phyloP scores from a whole-genome alignment of 2,113 vertebrate genomes.

The Calidris pygmaea region DNA sequence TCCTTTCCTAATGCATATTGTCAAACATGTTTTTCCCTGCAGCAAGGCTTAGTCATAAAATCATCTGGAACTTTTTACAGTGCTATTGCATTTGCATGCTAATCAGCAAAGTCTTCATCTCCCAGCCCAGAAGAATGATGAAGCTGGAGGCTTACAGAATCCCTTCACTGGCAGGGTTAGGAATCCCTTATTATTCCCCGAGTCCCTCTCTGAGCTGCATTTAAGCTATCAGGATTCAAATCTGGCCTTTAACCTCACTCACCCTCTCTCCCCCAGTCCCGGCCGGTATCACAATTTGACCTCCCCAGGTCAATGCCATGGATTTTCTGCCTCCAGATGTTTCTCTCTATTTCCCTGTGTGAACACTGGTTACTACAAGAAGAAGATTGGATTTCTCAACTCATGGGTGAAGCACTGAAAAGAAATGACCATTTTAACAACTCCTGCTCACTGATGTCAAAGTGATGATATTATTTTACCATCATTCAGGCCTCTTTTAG shows the following conservation, averaged over 20 bases:
- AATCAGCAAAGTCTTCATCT: not conserved
- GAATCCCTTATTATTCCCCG: conserved; percentile 15
- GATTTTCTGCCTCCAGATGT: conserved; percentile 65
- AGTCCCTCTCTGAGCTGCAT: not conserved
- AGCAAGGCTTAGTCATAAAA: conserved; percentile 34
- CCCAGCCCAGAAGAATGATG: not conserved
- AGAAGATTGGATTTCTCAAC: conserved; percentile 59
- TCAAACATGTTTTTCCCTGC: conserved; percentile 13
- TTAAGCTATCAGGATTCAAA: conserved; percentile 42
- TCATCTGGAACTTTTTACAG: conserved; percentile 2
- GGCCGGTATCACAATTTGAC: not conserved
- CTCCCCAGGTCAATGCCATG: conserved; percentile 44
- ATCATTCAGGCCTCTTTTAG: conserved; percentile 45
- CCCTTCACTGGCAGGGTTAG: not conserved
- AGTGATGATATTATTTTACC: conserved; percentile 15
- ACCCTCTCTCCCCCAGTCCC: not conserved
- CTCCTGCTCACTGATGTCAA: conserved; percentile 35
- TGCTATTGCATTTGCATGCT: conserved; percentile 32
- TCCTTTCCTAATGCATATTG: conserved; percentile 12
- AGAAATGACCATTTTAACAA: conserved; percentile 64
- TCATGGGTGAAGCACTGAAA: conserved; percentile 32
- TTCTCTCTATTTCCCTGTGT: conserved; percentile 29
- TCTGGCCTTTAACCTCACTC: conserved; percentile 20
- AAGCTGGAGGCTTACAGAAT: not conserved
- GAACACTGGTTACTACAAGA: not conserved